These are phyloP conservation scores for Fundulus diaphanus DNA, from an alignment of 2,797 vertebrate species.

Conservation along the genomic window DNA sequence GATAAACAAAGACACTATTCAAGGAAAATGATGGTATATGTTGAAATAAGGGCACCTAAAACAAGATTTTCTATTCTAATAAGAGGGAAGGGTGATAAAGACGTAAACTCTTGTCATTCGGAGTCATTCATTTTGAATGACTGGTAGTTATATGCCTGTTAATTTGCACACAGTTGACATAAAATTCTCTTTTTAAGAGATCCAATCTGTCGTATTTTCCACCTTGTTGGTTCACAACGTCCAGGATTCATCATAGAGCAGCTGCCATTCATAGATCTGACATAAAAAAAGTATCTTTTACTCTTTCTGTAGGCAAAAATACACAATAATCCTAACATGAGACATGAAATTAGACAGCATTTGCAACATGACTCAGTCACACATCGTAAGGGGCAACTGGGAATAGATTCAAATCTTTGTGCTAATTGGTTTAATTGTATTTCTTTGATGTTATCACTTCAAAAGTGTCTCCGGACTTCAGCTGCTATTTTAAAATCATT, in stretches of 20 bases:
- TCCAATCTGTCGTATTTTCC: constrained; percentile 9
- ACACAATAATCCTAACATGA: background rate
- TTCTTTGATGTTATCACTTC: background rate
- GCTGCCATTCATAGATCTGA: background rate
- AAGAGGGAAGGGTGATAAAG: background rate
- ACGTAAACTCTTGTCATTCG: background rate
- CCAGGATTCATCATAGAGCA: background rate
- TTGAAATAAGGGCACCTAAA: background rate
- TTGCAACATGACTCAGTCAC: background rate
- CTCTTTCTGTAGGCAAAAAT: background rate
- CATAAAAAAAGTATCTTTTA: background rate
- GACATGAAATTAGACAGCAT: background rate
- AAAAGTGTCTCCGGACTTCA: too few species aligned
- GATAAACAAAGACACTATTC: constrained; percentile 26
- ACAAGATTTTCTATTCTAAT: constrained; percentile 2
- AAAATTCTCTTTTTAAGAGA: constrained; percentile 2
- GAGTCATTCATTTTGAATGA: background rate
- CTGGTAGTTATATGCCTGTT: background rate
- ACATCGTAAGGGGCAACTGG: too few species aligned
- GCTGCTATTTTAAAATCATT: background rate
- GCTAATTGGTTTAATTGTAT: background rate
- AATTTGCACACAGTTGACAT: constrained; percentile 1
- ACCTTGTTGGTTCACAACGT: background rate
- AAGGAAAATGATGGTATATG: background rate
- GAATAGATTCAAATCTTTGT: background rate